Base-by-base conservation (phyloP, 2,888 invertebrate species). In the Dynastes tityus region DNA sequence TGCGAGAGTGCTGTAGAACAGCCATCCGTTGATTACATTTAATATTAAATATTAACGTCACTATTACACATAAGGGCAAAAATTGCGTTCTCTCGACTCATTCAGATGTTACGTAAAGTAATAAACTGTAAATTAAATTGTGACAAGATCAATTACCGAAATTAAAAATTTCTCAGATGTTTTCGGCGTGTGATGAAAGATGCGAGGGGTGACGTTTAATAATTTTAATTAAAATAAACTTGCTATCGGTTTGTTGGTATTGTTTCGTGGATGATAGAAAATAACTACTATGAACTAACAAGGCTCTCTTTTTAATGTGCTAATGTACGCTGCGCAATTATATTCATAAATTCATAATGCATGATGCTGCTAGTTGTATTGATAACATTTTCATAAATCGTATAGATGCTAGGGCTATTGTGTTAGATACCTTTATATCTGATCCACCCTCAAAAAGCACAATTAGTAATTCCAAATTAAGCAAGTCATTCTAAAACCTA, bases 1-100 rank as follows among this genome's bases (percentile, higher is more conserved):
- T 81, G 80, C 78, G 80, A 79, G 80, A 82, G 82, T 82, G 82
- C 81, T 79, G 73, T 76, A 77, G 61, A 81, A 74, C 77, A 78
- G 58, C 79, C 77, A 80, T 68, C 78, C 71, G 68, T 67, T 68
- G 78, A 80, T 79, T 74, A 78, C 78, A 77, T 80, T 78, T 78
- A 77, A 78, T 78, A 80, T 80, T 78, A 80, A 80, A 76, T 76
- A 76, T 76, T 76, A 76, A 76, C 64, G 68, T 67, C 63, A 74
- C 73, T 74, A 74, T 74, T 74, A 74, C 73, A 74, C 73, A 74
- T 61, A 74, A 61, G 61, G 73, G 61, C 61, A 74, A 74, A 74
- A 74, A 74, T 61, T 74, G 73, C 40, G 71, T 61, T 74, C 68
- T 61, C 73, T 61, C 61, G 45, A 40, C 58, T 49, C 73, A 74